Evolutionary conservation across 2,888 invertebrate genomes (phyloP), one percentile per base, ranked within the genome.

Genomic region (Doris montereyensis): DNA sequence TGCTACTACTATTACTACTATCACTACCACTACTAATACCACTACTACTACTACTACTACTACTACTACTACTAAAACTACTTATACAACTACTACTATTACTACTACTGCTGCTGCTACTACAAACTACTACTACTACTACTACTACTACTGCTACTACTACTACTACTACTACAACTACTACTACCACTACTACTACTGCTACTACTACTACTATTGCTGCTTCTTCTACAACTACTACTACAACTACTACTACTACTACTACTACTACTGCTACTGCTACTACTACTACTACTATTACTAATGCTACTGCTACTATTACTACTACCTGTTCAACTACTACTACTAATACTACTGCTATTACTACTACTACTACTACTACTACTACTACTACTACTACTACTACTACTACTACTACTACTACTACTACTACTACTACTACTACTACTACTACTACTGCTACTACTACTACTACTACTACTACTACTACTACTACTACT

Each of bases 41-140:
- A 34, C 65, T 34, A n/a, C 65, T 65, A 32, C 65, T 76, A 32
- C 76, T 76, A 65, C 65, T 76, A 32, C 76, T 76, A 65, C 62
- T 76, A 34, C 65, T 76, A 34, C 65, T 76, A 21, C 65, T 76
- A 65, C 65, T 76, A 30, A 2, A 32, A 65, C 35, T 65, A 32
- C n/a, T 60, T n/a, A 1, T 58, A 60, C 60, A 60, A 26, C 75
- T 57, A 60, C 75, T 75, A n/a, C 58, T 60, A 17, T 13, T 75
- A 60, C 75, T 60, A 60, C 34, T 68, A 24, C 26, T 52, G 1
- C 26, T 34, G 26, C 34, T 26, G 1, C 21, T n/a, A n/a, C n/a
- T n/a, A n/a, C n/a, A n/a, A n/a, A 1, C 52, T 68, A 2, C 52
- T 71, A n/a, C 52, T 41, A 41, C 52, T 41, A 41, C 52, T 10